Base-by-base conservation (phyloP, 2,888 invertebrate genomes). In the Teleogryllus oceanicus region DNA sequence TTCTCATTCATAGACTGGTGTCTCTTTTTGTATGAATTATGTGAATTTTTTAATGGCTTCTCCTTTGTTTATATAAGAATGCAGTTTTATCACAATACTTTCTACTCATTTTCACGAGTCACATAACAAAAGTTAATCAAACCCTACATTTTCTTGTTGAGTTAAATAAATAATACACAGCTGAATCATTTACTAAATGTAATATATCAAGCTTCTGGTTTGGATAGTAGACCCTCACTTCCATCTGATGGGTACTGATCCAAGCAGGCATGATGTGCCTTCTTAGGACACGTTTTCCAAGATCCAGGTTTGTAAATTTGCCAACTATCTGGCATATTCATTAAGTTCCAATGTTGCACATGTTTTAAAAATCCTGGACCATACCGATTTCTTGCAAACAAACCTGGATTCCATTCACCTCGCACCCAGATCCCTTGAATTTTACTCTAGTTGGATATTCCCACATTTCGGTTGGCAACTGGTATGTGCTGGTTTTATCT, bases 191-290 rank as follows among this genome's bases (percentile, higher is more conserved):
- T 5, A 8, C 8, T 37, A 37, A 37, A 37, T 37, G 37, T 37
- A 37, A 37, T 37, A 8, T 37, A 37, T 37, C 37, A 37, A 37
- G 37, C 37, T 37, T 37, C 37, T 37, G 37, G 37, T 37, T 37
- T 37, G 37, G 62, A n/a, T 62, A 62, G 62, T 13, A 62, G n/a
- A 18, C 62, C 62, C n/a, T 18, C 62, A 16, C 84, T 85, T 21
- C 86, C 86, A 81, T 86, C 86, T 2, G 81, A 82, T n/a, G 84
- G 83, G 75, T 84, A 85, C 18, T 83, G 83, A 77, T 85, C 85
- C 20, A 86, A 82, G 80, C 86, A 86, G 11, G 85, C 83, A 79
- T 86, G 85, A 50, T 84, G 83, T 3, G 83, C 81, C 3, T 82
- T 81, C 10, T 81, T 82, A 16, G 80, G 80, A 81, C 86, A 86